phyloP scores from a whole-genome alignment of 1,140 invertebrate genomes.

The Anastrepha ludens region DNA sequence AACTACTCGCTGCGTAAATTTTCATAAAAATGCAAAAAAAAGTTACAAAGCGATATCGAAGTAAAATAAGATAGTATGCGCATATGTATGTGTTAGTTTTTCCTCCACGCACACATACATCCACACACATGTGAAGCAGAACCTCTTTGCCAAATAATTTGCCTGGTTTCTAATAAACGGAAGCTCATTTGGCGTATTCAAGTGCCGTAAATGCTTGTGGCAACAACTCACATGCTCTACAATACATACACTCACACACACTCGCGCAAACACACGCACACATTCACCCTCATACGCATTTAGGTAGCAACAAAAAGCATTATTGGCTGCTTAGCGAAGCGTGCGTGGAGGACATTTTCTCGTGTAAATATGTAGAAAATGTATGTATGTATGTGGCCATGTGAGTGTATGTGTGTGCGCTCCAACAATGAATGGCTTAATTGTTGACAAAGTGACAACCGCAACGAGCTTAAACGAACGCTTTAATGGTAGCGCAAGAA shows the following conservation, averaged over 20 bases:
- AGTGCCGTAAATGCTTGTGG: constrained; percentile 20
- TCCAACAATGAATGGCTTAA: constrained; percentile 18
- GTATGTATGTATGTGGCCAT: background rate
- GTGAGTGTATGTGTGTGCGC: background rate
- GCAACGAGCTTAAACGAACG: constrained; percentile 26
- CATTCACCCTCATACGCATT: background rate
- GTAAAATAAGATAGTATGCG: no score
- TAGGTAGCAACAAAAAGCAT: background rate
- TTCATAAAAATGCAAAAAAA: no score
- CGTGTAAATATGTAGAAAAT: no score
- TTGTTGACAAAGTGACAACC: constrained; percentile 41
- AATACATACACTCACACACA: background rate
- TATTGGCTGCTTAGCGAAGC: constrained; percentile 4
- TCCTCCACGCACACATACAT: no score
- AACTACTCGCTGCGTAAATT: no score
- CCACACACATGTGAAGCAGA: background rate
- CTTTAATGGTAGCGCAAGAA: constrained; percentile 4
- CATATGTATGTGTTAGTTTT: no score
- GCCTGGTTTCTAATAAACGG: constrained; percentile 24
- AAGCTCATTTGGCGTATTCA: constrained; percentile 29
- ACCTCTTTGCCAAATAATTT: constrained; percentile 5
- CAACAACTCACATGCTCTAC: background rate
- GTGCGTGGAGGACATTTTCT: background rate
- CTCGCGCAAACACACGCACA: background rate
- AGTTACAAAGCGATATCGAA: no score